These are phyloP conservation scores for Eilema caniola DNA, from an alignment of 2,888 invertebrate genomes.

Conservation along the genomic window DNA sequence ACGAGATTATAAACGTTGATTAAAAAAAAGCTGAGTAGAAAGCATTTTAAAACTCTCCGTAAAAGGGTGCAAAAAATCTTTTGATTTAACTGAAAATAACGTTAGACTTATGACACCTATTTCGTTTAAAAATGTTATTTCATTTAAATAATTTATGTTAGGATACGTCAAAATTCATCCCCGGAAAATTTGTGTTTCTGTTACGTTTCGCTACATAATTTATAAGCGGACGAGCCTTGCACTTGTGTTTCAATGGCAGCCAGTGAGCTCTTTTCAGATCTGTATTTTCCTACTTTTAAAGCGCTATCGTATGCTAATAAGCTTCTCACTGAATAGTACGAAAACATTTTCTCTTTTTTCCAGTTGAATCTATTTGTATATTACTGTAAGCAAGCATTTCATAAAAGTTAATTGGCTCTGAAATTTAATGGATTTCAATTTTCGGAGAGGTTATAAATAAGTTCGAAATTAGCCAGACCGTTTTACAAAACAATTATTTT, in stretches of 20 bases:
- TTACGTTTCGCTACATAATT: conserved; percentile 71
- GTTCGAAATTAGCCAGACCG: not conserved
- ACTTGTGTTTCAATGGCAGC: conserved; percentile 68
- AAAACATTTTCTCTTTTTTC: conserved; percentile 49
- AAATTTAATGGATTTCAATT: conserved; percentile 9
- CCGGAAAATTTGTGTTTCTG: conserved; percentile 59
- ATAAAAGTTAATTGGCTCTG: conserved; percentile 35
- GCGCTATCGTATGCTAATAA: conserved; percentile 76
- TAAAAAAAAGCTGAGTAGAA: conserved; percentile 29
- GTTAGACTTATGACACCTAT: conserved; percentile 39
- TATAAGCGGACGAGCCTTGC: conserved; percentile 72
- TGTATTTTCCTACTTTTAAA: conserved; percentile 72
- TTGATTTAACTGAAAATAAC: conserved; percentile 37
- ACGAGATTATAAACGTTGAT: conserved; percentile 30
- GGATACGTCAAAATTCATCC: conserved; percentile 53
- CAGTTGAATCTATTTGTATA: conserved; percentile 16
- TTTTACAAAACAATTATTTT: not conserved
- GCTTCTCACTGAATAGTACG: conserved; percentile 59
- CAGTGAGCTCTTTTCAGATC: conserved; percentile 62
- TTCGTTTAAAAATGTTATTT: conserved; percentile 40
- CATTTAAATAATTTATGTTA: conserved; percentile 47
- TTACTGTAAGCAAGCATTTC: conserved; percentile 15
- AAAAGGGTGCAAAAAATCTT: conserved; percentile 34
- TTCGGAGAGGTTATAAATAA: not conserved
- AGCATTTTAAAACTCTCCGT: conserved; percentile 27